These are phyloP conservation scores for Nautilus pompilius DNA, from an alignment of 1,140 invertebrate species.

Conservation along the genomic window DNA sequence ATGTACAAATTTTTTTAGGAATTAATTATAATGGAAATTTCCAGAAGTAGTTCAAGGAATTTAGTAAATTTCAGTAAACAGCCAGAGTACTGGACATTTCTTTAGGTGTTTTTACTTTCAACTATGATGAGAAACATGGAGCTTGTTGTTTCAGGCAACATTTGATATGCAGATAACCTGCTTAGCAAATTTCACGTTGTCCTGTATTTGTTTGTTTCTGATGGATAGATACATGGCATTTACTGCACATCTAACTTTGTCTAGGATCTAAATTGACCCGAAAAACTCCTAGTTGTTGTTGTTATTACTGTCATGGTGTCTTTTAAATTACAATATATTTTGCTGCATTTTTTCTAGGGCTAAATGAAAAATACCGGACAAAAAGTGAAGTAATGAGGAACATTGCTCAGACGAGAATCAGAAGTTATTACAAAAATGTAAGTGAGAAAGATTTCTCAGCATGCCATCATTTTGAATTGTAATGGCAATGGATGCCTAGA, in stretches of 20 bases:
- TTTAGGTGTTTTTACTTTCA: background rate
- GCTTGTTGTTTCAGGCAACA: background rate
- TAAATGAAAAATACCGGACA: conserved; percentile 45
- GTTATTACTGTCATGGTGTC: background rate
- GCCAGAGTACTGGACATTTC: background rate
- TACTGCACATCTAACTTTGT: background rate
- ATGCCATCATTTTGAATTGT: background rate
- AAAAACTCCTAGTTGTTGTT: background rate
- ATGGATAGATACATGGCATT: background rate
- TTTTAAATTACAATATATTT: background rate
- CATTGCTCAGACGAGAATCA: conserved; percentile 39
- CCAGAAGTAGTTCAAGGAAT: background rate
- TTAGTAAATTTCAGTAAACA: background rate
- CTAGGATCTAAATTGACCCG: background rate
- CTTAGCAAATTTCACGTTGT: background rate
- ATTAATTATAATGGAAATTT: too few species aligned
- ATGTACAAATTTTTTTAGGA: background rate
- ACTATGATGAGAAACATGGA: background rate
- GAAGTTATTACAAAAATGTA: conserved; percentile 43
- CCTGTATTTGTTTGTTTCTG: background rate
- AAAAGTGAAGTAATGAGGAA: conserved; percentile 46
- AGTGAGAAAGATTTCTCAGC: conserved; percentile 10
- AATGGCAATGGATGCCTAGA: background rate
- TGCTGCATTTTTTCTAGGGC: conserved; percentile 18
- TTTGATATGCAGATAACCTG: background rate